Evolutionary conservation across 2,797 vertebrate species (phyloP).

Genomic region (Micrastur ruficollis): DNA sequence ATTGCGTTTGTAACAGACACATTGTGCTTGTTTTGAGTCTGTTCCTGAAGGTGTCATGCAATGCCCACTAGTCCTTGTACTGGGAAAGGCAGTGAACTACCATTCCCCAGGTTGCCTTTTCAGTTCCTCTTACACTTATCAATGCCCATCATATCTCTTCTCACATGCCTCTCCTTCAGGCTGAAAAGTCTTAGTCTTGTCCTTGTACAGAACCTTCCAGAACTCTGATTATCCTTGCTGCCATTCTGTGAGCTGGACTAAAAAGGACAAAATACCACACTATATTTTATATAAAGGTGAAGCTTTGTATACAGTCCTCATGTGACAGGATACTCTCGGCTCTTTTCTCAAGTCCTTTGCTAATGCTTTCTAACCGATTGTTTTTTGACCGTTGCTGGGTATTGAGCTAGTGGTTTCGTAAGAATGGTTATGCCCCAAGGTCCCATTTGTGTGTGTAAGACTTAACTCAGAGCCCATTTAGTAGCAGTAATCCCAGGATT

Average conservation of each 20-base stretch:
- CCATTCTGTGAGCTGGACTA: background rate
- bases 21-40: background rate
- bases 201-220: background rate
- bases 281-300: background rate
- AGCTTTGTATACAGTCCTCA: background rate
- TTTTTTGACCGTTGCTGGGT: background rate
- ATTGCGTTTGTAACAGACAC: background rate
- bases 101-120: background rate
- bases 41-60: background rate
- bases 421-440: background rate
- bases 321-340: background rate
- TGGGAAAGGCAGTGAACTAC: background rate
- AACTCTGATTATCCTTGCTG: background rate
- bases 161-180: background rate
- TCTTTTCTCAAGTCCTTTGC: background rate
- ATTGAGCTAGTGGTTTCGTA: background rate
- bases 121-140: background rate
- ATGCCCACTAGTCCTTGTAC: background rate
- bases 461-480: constrained; percentile 9
- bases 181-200: background rate
- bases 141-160: background rate
- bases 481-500: background rate
- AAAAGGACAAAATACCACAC: background rate
- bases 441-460: background rate
- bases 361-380: background rate